Evolutionary conservation across 2,888 invertebrate genomes (phyloP).

Genomic region (Sarcophaga subvicina): DNA sequence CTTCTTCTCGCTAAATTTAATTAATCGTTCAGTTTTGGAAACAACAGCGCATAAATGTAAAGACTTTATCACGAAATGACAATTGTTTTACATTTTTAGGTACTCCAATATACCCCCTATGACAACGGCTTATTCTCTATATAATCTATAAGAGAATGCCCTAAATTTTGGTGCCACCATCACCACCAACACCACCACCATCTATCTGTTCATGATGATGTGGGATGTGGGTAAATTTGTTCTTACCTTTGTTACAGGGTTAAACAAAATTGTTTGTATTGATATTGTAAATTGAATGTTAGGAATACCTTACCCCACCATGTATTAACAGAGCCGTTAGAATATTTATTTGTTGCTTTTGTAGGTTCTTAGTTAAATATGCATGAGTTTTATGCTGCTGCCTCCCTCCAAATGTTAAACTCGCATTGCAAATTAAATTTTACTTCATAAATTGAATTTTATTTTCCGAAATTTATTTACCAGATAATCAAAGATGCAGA

Average conservation of each 20-base stretch:
- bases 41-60: slow-evolving; percentile 59
- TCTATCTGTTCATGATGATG: too few species aligned
- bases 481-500: slow-evolving; percentile 67
- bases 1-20: slow-evolving; percentile 71
- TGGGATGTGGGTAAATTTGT: too few species aligned
- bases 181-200: too few species aligned
- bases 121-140: too few species aligned
- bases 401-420: slow-evolving; percentile 28
- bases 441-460: slow-evolving; percentile 68
- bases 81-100: slow-evolving; percentile 57
- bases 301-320: too few species aligned
- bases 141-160: too few species aligned
- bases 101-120: neutral
- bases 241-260: too few species aligned
- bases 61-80: slow-evolving; percentile 69
- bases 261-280: too few species aligned
- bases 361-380: slow-evolving; percentile 60
- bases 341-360: neutral
- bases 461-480: slow-evolving; percentile 61
- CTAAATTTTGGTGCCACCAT: too few species aligned
- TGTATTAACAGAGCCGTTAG: neutral
- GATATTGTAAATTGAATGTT: too few species aligned
- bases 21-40: slow-evolving; percentile 71
- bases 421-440: slow-evolving; percentile 58
- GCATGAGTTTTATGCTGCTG: slow-evolving; percentile 51